phyloP scores from a whole-genome alignment of 92 coral and sea anemone species.

The Paragorgia papillata region DNA sequence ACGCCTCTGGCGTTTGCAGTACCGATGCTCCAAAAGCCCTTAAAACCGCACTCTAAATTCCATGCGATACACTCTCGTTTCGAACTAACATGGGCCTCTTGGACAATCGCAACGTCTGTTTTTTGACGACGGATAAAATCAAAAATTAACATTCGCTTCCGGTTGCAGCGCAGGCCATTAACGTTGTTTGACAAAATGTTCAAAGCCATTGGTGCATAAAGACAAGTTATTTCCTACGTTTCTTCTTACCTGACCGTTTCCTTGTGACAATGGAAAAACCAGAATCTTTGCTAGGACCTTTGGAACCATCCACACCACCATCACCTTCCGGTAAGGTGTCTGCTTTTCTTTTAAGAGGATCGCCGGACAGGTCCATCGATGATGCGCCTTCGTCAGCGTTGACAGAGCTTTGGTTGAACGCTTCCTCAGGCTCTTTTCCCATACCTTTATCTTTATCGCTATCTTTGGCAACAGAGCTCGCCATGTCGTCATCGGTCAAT shows the following conservation, averaged over 20 bases:
- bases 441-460: too few relatives aligned
- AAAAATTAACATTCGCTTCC: conserved; percentile 23
- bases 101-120: conserved; percentile 11
- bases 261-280: neutral
- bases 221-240: neutral
- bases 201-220: neutral
- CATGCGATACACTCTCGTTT: conserved; percentile 9
- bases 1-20: neutral
- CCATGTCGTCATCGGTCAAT: too few relatives aligned
- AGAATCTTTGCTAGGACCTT: neutral
- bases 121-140: conserved; percentile 4
- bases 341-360: neutral
- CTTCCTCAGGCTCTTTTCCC: too few relatives aligned
- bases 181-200: conserved; percentile 15
- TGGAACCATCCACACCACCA: too few relatives aligned
- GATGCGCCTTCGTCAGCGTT: too few relatives aligned
- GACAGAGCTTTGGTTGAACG: too few relatives aligned
- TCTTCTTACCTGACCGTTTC: neutral
- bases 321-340: too few relatives aligned
- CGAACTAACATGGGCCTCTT: conserved; percentile 35
- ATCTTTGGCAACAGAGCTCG: too few relatives aligned
- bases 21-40: conserved; percentile 30
- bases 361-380: neutral
- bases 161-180: conserved; percentile 8
- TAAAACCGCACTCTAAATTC: conserved; percentile 19